These are phyloP conservation scores for Lasioglossum calceatum DNA, from an alignment of 2,888 invertebrate genomes.

Conservation along the genomic window DNA sequence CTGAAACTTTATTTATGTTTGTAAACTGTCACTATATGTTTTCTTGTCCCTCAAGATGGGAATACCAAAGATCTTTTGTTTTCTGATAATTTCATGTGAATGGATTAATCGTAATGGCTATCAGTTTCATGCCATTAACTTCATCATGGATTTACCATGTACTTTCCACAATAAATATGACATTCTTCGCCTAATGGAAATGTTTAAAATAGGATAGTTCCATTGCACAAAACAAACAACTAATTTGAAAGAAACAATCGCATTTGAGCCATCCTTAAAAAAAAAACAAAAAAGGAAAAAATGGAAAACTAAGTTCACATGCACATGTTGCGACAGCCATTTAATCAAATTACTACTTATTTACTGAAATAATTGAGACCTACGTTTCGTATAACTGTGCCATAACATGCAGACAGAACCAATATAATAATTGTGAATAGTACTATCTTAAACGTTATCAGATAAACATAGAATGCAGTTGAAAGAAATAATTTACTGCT, in stretches of 20 bases:
- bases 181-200: not conserved
- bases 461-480: slow-evolving; percentile 48
- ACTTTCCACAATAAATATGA: not conserved
- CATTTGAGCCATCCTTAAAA: slow-evolving; percentile 72
- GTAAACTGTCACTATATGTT: not conserved
- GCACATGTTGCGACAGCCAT: slow-evolving; percentile 77
- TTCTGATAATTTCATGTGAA: not conserved
- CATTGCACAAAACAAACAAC: slow-evolving; percentile 39
- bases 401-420: slow-evolving; percentile 77
- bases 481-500: slow-evolving; percentile 60
- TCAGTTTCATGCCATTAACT: slow-evolving; percentile 3
- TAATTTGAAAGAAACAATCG: slow-evolving; percentile 50
- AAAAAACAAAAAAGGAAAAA: not conserved
- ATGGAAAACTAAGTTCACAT: slow-evolving; percentile 71
- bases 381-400: slow-evolving; percentile 70
- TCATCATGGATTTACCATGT: not conserved
- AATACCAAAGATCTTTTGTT: not conserved
- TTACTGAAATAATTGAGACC: slow-evolving; percentile 65
- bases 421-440: slow-evolving; percentile 58
- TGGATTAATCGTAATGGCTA: not conserved
- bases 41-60: not conserved
- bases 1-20: not conserved
- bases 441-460: slow-evolving; percentile 51
- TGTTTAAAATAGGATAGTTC: slow-evolving; percentile 22
- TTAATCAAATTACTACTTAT: slow-evolving; percentile 65